Evolutionary conservation across 2,113 vertebrate genomes (phyloP).

Genomic region (Balaenoptera acutorostrata): DNA sequence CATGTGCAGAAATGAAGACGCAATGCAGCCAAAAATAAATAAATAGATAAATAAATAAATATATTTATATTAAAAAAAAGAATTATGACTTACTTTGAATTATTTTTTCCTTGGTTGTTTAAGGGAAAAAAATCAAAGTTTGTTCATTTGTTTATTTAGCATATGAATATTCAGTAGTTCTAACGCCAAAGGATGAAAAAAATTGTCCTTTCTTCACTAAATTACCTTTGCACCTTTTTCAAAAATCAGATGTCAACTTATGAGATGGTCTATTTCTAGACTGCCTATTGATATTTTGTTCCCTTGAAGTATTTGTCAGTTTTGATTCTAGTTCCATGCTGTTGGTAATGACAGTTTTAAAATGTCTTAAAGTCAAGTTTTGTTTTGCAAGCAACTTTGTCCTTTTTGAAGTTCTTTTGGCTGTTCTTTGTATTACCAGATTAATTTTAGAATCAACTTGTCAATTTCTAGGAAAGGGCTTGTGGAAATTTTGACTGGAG

Average conservation of each 20-base stretch:
- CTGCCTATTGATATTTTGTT: not conserved
- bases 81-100: not conserved
- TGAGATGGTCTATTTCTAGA: not conserved
- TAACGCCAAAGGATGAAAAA: not conserved
- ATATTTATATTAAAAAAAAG: not conserved
- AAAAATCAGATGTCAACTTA: not conserved
- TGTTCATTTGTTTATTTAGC: not conserved
- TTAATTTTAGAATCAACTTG: not conserved
- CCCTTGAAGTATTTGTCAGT: not conserved
- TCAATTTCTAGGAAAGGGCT: not conserved
- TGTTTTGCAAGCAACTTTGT: not conserved
- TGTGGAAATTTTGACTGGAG: not conserved
- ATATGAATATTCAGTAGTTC: not conserved
- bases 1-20: too few relatives aligned
- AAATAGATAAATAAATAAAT: too few relatives aligned
- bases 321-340: not conserved
- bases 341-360: not conserved
- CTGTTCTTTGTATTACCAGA: not conserved
- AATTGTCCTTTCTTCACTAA: not conserved
- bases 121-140: not conserved
- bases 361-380: not conserved
- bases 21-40: too few relatives aligned
- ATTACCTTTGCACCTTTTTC: not conserved
- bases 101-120: not conserved
- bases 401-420: not conserved